A percentile compares a stretch with the other conserved stretches of the same genome.
phyloP scores from a whole-genome alignment of 2,113 vertebrate genomes.

The Lagopus leucura region DNA sequence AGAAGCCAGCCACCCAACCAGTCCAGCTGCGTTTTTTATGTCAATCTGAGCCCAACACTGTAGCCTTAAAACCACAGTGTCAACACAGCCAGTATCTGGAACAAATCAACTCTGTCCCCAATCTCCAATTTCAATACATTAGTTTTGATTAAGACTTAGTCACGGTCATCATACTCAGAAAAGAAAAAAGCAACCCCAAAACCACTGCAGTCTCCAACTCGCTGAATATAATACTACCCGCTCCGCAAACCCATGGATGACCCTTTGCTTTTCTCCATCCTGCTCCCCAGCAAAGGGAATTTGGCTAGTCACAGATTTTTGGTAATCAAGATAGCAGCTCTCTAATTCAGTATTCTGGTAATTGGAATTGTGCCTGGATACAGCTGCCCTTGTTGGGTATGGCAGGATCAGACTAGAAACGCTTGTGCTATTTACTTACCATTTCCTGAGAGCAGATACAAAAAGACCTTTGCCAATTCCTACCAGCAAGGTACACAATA shows the following conservation, averaged over 20 bases:
- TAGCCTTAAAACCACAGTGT: not conserved
- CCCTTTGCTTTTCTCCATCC: not conserved
- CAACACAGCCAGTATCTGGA: not conserved
- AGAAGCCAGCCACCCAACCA: not conserved
- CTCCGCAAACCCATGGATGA: not conserved
- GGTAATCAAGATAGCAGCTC: not conserved
- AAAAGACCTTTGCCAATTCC: not conserved
- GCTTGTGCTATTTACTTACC: not conserved
- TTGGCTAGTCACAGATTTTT: not conserved
- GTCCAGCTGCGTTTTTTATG: not conserved
- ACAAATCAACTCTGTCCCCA: not conserved
- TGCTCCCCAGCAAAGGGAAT: not conserved
- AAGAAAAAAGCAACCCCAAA: not conserved
- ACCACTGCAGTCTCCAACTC: not conserved
- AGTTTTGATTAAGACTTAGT: conserved; percentile 33
- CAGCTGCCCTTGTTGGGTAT: fast-evolving
- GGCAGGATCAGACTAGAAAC: not conserved
- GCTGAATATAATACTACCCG: not conserved
- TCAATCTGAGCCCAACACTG: not conserved
- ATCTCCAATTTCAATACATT: not conserved
- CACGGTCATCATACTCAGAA: not conserved
- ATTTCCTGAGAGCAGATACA: not conserved
- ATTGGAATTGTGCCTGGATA: not conserved
- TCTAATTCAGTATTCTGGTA: not conserved
- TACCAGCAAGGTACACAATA: not conserved